Evolutionary conservation across 2,797 vertebrate species (phyloP).

Genomic region (Hafferia zeledoni): DNA sequence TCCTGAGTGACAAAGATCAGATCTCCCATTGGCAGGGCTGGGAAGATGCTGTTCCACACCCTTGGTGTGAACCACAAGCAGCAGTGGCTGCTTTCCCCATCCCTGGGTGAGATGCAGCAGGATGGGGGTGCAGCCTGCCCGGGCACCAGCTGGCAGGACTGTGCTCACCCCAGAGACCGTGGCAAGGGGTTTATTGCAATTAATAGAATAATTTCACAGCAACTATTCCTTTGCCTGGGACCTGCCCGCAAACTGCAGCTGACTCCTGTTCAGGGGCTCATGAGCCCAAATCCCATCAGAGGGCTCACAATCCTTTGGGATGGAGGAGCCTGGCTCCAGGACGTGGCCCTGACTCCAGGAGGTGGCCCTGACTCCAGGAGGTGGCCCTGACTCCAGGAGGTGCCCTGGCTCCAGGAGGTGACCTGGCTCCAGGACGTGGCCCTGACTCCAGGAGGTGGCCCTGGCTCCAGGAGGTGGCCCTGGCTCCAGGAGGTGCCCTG

Average conservation of each 20-base stretch:
- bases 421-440: not conserved
- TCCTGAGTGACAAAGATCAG: not conserved
- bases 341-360: too few species aligned
- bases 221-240: not conserved
- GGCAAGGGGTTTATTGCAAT: not conserved
- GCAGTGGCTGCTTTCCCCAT: not conserved
- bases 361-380: too few species aligned
- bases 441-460: not conserved
- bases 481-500: not conserved
- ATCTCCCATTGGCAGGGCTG: not conserved
- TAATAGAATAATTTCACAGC: not conserved
- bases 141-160: not conserved
- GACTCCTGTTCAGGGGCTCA: not conserved
- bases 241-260: rapidly evolving
- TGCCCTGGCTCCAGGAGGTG: too few species aligned
- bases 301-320: not conserved
- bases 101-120: not conserved
- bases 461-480: not conserved
- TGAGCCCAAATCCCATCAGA: rapidly evolving
- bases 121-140: rapidly evolving
- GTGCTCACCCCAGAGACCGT: rapidly evolving
- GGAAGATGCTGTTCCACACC: not conserved
- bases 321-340: not conserved
- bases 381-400: too few species aligned
- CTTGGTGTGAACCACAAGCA: not conserved